phyloP scores from a whole-genome alignment of 1,140 invertebrate genomes.

The Zaprionus vittiger region DNA sequence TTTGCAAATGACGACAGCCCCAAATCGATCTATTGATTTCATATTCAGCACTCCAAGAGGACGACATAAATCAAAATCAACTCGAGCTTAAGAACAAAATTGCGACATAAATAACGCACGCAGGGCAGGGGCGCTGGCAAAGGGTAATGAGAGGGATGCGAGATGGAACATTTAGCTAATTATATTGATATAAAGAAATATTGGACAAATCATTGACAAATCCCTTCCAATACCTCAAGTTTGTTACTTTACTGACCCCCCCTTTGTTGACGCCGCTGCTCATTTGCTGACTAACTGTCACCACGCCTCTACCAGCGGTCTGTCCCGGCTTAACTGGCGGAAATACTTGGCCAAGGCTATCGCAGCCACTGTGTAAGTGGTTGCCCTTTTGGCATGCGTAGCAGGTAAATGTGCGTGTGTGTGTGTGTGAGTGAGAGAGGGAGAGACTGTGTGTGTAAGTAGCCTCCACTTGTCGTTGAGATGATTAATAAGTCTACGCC shows the following conservation, averaged over 20 bases:
- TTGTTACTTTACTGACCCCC: background rate
- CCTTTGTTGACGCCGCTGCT: background rate
- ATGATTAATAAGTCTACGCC: conserved; percentile 43
- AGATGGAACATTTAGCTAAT: background rate
- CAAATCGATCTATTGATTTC: conserved; percentile 80
- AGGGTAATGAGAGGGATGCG: background rate
- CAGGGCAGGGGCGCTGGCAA: conserved; percentile 13
- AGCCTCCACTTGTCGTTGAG: conserved; percentile 33
- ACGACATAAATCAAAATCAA: conserved; percentile 80
- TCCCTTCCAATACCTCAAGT: no score
- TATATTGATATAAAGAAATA: no score
- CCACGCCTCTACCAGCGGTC: background rate
- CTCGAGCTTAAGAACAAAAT: conserved; percentile 39
- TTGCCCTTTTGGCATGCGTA: conserved; percentile 47
- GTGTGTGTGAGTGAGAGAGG: background rate
- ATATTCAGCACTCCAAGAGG: conserved; percentile 80
- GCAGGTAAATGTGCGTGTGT: conserved; percentile 29
- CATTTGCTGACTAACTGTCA: conserved; percentile 7
- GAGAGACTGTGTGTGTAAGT: background rate
- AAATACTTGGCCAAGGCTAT: conserved; percentile 50
- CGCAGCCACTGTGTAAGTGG: conserved; percentile 11
- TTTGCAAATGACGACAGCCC: conserved; percentile 68
- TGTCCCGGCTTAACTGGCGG: conserved; percentile 19
- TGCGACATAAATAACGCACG: conserved; percentile 64
- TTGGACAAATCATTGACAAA: no score